These are phyloP conservation scores for Chlorospingus flavigularis DNA, from an alignment of 2,797 vertebrate genomes.

Conservation along the genomic window DNA sequence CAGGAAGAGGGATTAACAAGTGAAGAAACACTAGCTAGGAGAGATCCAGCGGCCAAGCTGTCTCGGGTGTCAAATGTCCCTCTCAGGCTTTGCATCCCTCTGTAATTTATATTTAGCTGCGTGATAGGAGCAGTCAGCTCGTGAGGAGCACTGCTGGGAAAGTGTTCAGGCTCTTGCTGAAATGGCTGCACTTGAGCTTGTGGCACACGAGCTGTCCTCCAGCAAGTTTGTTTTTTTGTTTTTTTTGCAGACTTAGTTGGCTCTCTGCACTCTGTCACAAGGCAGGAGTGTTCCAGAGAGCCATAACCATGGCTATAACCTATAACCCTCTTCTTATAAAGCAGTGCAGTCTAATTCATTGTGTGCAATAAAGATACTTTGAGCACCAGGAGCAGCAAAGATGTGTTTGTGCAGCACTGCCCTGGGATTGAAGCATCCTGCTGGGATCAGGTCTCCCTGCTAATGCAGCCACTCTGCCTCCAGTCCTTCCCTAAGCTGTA, in stretches of 20 bases:
- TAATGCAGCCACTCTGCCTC: neutral
- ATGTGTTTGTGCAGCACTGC: neutral
- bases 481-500: neutral
- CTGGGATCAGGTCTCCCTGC: neutral
- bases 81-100: constrained; percentile 11
- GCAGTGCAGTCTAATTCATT: neutral
- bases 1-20: constrained; percentile 44
- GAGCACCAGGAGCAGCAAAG: neutral
- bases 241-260: neutral
- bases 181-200: neutral
- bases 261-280: neutral
- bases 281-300: neutral
- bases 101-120: constrained; percentile 50
- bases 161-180: neutral
- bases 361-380: neutral
- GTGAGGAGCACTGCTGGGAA: neutral
- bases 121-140: neutral
- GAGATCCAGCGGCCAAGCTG: neutral
- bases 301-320: neutral
- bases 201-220: neutral
- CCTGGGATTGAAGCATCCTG: neutral
- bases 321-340: neutral
- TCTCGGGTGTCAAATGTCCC: constrained; percentile 22
- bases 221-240: neutral
- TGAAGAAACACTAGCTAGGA: constrained; percentile 11